Percentiles rank a stretch among this genome's conserved stretches.
Evolutionary conservation across 2,113 vertebrate genomes (phyloP).

Genomic region (Aix galericulata): DNA sequence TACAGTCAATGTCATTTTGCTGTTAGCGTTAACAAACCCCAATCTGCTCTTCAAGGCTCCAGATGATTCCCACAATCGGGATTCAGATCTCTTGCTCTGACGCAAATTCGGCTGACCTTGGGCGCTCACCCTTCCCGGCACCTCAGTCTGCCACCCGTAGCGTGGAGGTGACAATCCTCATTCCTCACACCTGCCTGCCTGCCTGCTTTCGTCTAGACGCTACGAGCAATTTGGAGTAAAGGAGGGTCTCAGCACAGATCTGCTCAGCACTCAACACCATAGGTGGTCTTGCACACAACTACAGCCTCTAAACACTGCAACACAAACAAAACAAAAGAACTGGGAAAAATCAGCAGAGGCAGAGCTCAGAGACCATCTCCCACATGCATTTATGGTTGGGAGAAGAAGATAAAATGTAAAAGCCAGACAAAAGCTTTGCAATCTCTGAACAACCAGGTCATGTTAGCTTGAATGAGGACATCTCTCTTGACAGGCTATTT

Average conservation of each 20-base stretch:
- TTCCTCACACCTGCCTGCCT: constrained; percentile 34
- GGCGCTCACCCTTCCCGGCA: not conserved
- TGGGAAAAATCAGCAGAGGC: not conserved
- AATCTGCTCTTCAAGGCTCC: not conserved
- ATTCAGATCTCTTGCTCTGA: not conserved
- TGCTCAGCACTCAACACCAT: not conserved
- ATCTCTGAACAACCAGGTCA: not conserved
- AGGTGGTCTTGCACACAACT: not conserved
- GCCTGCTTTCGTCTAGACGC: not conserved
- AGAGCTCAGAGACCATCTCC: not conserved
- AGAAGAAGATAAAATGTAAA: not conserved
- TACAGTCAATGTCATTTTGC: fast-evolving
- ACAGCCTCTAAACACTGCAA: not conserved
- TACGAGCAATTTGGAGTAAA: not conserved
- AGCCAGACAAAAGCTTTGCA: not conserved
- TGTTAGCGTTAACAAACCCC: fast-evolving
- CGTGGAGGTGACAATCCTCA: not conserved
- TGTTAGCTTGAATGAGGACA: fast-evolving
- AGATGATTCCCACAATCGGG: not conserved
- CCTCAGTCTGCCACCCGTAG: not conserved
- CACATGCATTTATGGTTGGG: not conserved
- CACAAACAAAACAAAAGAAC: not conserved
- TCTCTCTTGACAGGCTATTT: not conserved
- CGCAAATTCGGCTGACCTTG: not conserved
- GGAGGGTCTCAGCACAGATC: not conserved